These are phyloP conservation scores for Epirrita christyi DNA, from an alignment of 2,888 invertebrate species.

Conservation along the genomic window DNA sequence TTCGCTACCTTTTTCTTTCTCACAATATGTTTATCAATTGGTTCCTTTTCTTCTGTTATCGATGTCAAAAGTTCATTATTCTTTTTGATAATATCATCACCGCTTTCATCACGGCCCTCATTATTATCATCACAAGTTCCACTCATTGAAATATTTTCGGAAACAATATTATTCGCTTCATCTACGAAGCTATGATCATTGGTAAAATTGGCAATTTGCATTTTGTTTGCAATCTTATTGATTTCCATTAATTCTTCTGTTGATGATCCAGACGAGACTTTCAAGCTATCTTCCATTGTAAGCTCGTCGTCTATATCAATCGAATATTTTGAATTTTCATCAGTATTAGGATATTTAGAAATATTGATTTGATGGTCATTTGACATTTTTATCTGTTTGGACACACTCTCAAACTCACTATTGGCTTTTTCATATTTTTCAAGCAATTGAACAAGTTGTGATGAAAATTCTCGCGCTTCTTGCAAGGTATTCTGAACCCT, in stretches of 20 bases:
- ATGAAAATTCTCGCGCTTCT: constrained; percentile 53
- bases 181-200: not conserved
- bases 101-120: constrained; percentile 15
- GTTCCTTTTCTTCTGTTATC: constrained; percentile 17
- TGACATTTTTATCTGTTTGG: constrained; percentile 44
- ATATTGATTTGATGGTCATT: constrained; percentile 19
- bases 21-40: constrained; percentile 6
- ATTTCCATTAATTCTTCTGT: constrained; percentile 8
- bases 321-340: constrained; percentile 10
- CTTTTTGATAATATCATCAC: constrained; percentile 10
- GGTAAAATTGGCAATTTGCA: not conserved
- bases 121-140: constrained; percentile 8
- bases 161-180: not conserved
- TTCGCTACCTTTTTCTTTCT: constrained; percentile 4
- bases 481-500: constrained; percentile 48
- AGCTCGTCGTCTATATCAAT: constrained; percentile 15
- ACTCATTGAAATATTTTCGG: not conserved
- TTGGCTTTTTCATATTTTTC: constrained; percentile 61
- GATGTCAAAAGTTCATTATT: constrained; percentile 8
- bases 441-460: constrained; percentile 50
- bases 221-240: not conserved
- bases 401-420: constrained; percentile 53
- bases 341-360: not conserved
- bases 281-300: constrained; percentile 18
- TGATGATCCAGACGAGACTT: constrained; percentile 3